Conservation (phyloP, 2,888 invertebrate species). For the Alviniconcha strummeri region DNA sequence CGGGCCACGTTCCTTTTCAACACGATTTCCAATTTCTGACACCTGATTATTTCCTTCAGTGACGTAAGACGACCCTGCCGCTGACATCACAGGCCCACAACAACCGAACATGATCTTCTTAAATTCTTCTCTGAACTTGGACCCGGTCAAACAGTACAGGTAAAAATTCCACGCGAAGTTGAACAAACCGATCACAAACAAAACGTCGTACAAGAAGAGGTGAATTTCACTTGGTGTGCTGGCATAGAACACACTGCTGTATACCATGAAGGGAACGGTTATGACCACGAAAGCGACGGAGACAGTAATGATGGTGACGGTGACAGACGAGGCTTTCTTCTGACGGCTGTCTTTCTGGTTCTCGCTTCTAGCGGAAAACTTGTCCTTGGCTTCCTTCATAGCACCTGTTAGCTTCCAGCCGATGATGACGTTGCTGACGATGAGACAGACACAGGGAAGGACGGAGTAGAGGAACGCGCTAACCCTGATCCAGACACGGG, state of each 20-base stretch:
- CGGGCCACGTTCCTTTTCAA: too few species aligned
- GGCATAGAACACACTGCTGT: background rate
- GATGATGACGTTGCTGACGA: background rate
- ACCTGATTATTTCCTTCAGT: too few species aligned
- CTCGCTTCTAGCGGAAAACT: background rate
- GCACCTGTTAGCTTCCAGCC: background rate
- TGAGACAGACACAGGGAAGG: background rate
- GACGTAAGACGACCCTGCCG: too few species aligned
- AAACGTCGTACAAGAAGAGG: too few species aligned
- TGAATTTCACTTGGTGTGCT: background rate
- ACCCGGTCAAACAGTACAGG: background rate
- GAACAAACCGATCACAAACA: background rate
- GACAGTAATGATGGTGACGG: background rate
- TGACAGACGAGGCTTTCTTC: background rate
- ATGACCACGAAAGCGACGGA: background rate
- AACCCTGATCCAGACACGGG: background rate
- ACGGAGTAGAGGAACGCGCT: background rate
- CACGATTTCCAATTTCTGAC: too few species aligned
- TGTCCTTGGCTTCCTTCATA: background rate
- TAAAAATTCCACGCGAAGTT: background rate
- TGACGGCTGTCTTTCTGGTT: background rate
- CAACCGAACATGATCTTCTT: background rate
- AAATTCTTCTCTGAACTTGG: background rate
- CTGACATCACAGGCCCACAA: too few species aligned
- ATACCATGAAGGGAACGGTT: background rate